Percentiles rank a stretch among this genome's conserved stretches.
Evolutionary conservation across 2,113 vertebrate species (phyloP).

Genomic region (Cygnus buccinator): DNA sequence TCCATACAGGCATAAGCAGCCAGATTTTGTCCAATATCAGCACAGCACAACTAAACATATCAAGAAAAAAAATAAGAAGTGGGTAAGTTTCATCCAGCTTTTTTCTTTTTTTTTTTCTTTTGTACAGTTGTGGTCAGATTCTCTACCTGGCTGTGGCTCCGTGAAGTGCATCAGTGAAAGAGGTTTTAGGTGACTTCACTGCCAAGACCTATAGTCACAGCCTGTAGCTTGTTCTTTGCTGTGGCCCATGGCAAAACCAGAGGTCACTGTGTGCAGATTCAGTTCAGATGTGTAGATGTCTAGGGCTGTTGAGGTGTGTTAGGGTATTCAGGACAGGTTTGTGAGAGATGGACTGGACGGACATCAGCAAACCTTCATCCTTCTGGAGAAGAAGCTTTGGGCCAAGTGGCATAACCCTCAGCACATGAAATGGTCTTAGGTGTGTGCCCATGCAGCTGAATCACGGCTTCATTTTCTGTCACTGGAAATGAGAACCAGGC

Average conservation of each 20-base stretch:
- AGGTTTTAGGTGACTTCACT: conserved; percentile 63
- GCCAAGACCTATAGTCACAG: not conserved
- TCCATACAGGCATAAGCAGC: not conserved
- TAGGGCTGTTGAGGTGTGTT: not conserved
- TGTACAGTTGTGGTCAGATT: conserved; percentile 62
- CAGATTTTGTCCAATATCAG: not conserved
- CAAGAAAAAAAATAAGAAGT: not conserved
- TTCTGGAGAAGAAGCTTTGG: not conserved
- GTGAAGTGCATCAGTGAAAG: conserved; percentile 69
- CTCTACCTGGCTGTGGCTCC: conserved; percentile 49
- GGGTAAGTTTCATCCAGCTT: not conserved
- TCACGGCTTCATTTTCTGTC: accelerated
- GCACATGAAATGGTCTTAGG: not conserved
- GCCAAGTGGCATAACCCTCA: not conserved
- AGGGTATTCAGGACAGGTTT: not conserved
- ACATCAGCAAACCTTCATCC: not conserved
- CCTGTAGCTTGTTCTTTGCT: not conserved
- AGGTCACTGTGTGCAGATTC: not conserved
- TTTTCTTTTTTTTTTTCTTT: conserved; percentile 54
- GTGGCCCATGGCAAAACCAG: not conserved
- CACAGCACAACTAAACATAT: not conserved
- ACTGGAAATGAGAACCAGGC: not conserved
- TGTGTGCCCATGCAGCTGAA: not conserved
- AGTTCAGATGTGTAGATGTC: not conserved
- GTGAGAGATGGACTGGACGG: not conserved